These are phyloP conservation scores for Leptinotarsa juncta DNA, from an alignment of 2,888 invertebrate species.

Conservation along the genomic window DNA sequence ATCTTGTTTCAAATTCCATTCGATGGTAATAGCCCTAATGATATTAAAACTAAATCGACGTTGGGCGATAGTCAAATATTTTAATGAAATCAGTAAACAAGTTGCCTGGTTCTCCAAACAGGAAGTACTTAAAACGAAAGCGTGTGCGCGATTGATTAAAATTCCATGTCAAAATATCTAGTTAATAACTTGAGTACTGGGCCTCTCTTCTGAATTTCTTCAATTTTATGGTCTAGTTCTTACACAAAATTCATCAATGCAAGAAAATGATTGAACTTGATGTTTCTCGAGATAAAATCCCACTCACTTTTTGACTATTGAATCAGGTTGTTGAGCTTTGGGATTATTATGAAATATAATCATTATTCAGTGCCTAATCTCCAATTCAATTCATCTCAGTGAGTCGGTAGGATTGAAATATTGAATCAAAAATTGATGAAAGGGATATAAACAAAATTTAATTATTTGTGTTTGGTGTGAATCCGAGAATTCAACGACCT, in stretches of 20 bases:
- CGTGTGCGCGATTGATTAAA: conserved; percentile 31
- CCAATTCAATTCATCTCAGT: not conserved
- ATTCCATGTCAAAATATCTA: conserved; percentile 38
- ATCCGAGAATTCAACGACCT: no score
- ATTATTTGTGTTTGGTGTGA: no score
- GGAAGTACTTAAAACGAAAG: conserved; percentile 38
- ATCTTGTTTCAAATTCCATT: conserved; percentile 18
- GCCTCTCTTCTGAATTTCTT: not conserved
- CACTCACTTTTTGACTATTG: not conserved
- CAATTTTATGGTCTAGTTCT: conserved; percentile 19
- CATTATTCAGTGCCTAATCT: not conserved
- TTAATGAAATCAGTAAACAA: conserved; percentile 37
- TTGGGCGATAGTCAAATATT: conserved; percentile 35
- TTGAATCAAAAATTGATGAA: no score
- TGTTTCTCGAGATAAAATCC: not conserved
- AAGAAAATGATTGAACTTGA: not conserved
- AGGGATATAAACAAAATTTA: no score
- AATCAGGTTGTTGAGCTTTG: not conserved
- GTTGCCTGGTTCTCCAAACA: conserved; percentile 30
- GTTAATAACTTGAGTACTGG: conserved; percentile 17
- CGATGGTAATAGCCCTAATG: conserved; percentile 36
- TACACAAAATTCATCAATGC: not conserved
- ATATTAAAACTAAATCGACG: conserved; percentile 37
- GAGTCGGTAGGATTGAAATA: no score
- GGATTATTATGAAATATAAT: not conserved